Base-by-base conservation (phyloP, 2,113 vertebrate genomes). In the Pachycephala philippinensis region DNA sequence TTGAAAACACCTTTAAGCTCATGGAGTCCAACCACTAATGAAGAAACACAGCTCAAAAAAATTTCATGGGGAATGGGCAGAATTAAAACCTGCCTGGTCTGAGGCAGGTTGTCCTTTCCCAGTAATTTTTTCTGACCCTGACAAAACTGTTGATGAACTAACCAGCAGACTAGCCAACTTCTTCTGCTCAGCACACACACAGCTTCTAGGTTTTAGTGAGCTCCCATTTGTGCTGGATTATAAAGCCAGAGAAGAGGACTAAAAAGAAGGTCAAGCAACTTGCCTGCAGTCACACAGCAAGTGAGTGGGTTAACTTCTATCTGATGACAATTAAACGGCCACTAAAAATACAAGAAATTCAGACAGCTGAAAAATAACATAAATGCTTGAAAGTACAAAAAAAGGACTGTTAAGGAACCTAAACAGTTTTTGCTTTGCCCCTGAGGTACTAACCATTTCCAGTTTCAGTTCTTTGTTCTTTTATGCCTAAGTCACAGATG, bases 221-320 rank as follows among this genome's bases (percentile, higher is more conserved):
- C 31, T 87, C 56, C 37, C 45, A 31, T 92, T 94, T 93, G 64
- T 87, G 69, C 60, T 75, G 80, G 72, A 93, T 94, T 95, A 93
- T 89, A 76, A 64, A 87, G 52, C 7, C 65, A 90, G 86, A 78
- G 76, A 94, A 90, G 88, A 95, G 59, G 39, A 89, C 57, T 31
- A 69, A 92, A 93, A 96, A 89, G 49, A 91, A 95, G 95, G 95
- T 95, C 86, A 96, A 92, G 76, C 18, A 90, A 92, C 72, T 87
- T 89, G 76, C 92, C 95, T 94, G 85, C 2, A 4, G 95, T 92
- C 90, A 92, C 72, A 82, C 60, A 97, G 76, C 20, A 5, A 80
- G 39, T 15, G n/a, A 83, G 49, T 75, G 57, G 80, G 83, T 90
- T 90, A 95, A 64, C 37, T 78, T 89, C 92, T 90, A 78, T 84